Conservation (phyloP, 2,888 invertebrate species). For the Yponomeuta evonymella region DNA sequence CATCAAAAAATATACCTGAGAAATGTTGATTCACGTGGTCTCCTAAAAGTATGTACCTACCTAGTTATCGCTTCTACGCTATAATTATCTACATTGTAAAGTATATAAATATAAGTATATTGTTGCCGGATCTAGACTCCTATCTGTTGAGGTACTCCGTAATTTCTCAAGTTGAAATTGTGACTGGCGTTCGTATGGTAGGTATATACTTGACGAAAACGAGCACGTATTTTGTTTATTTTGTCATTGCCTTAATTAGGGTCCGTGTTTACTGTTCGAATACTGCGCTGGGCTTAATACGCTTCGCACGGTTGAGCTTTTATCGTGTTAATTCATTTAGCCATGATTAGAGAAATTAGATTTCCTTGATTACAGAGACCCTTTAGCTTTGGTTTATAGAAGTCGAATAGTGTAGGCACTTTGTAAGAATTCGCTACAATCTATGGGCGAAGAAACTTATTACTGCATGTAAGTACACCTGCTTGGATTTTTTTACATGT, state of each 20-base stretch:
- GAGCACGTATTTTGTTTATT: conserved; percentile 28
- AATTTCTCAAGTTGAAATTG: conserved; percentile 4
- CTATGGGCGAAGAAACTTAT: too few species aligned
- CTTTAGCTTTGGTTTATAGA: conserved; percentile 7
- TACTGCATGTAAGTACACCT: too few species aligned
- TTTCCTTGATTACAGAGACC: conserved; percentile 10
- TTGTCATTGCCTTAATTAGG: conserved; percentile 58
- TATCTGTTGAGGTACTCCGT: neutral
- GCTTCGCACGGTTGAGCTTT: conserved; percentile 51
- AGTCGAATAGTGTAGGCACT: neutral
- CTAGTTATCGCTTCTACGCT: too few species aligned
- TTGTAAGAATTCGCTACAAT: too few species aligned
- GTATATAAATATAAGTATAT: too few species aligned
- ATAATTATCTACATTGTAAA: too few species aligned
- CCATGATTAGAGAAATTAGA: conserved; percentile 15
- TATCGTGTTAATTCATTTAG: conserved; percentile 53
- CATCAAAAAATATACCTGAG: too few species aligned
- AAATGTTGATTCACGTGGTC: too few species aligned
- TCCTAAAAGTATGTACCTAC: too few species aligned
- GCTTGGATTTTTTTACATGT: too few species aligned
- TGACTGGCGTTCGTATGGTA: neutral
- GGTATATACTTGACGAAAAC: conserved; percentile 9
- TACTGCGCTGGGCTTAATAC: conserved; percentile 46
- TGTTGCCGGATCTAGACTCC: too few species aligned
- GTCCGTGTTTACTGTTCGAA: conserved; percentile 54